Conservation (phyloP, 1,140 invertebrate genomes). For the Kradibia gibbosae region DNA sequence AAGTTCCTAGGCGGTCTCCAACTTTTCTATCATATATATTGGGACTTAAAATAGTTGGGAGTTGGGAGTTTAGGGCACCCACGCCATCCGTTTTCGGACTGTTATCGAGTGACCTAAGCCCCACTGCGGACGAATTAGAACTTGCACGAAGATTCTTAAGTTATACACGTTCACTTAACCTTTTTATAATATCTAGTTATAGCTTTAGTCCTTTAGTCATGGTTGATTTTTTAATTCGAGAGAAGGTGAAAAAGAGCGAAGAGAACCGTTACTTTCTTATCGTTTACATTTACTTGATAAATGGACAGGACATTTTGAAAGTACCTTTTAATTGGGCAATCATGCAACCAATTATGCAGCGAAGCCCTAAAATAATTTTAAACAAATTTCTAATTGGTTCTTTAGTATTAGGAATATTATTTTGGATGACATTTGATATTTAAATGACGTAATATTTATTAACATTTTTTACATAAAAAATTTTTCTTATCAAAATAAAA, state of each 20-base stretch:
- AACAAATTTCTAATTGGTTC: not conserved
- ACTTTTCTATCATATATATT: not conserved
- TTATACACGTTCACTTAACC: too few species aligned
- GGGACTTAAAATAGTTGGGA: too few species aligned
- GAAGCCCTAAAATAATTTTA: not conserved
- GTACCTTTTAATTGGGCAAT: not conserved
- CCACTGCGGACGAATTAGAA: slow-evolving; percentile 18
- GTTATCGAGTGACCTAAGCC: not conserved
- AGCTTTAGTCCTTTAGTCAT: too few species aligned
- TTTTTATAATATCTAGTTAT: too few species aligned
- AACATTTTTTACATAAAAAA: too few species aligned
- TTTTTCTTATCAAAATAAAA: too few species aligned
- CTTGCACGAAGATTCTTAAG: too few species aligned
- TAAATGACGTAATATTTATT: not conserved
- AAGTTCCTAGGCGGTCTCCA: not conserved
- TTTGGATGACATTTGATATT: not conserved
- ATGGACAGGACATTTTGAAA: not conserved
- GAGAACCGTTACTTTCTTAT: too few species aligned
- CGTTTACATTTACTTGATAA: not conserved
- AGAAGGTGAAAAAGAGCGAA: too few species aligned
- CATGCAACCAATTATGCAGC: not conserved
- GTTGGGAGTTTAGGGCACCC: too few species aligned
- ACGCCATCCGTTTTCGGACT: slow-evolving; percentile 18
- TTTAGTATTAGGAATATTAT: not conserved
- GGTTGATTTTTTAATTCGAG: too few species aligned